phyloP scores from a whole-genome alignment of 1,140 invertebrate species.

The Halictus rubicundus region DNA sequence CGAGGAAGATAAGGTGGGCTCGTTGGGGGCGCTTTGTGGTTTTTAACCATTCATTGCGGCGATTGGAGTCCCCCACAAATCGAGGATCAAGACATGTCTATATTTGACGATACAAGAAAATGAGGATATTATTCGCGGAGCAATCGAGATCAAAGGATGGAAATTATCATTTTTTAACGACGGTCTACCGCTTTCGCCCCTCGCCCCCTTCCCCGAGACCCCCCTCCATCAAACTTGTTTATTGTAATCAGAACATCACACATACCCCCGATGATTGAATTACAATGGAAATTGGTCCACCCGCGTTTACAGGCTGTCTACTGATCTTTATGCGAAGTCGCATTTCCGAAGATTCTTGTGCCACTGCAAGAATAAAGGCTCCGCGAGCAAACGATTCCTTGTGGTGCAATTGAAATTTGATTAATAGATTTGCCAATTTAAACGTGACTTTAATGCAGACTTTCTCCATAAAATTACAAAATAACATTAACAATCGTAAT shows the following conservation, averaged over 20 bases:
- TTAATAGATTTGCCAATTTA: neutral
- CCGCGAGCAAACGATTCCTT: neutral
- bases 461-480: too few relatives aligned
- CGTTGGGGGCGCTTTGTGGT: slow-evolving; percentile 56
- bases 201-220: too few relatives aligned
- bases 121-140: slow-evolving; percentile 32
- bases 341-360: too few relatives aligned
- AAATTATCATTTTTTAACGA: slow-evolving; percentile 22
- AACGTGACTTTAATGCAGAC: too few relatives aligned
- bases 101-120: slow-evolving; percentile 18
- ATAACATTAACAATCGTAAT: too few relatives aligned
- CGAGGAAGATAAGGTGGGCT: slow-evolving; percentile 43
- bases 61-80: slow-evolving; percentile 38
- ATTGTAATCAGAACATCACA: neutral
- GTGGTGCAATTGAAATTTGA: neutral
- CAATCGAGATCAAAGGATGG: slow-evolving; percentile 32
- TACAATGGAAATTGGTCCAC: neutral
- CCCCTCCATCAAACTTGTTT: too few relatives aligned
- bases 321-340: too few relatives aligned
- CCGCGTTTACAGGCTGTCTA: too few relatives aligned
- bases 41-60: slow-evolving; percentile 58
- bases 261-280: neutral
- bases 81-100: slow-evolving; percentile 20
- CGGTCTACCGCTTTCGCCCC: neutral
- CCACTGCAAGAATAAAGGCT: too few relatives aligned